Evolutionary conservation across 2,888 invertebrate genomes (phyloP).

Genomic region (Adelognathus sp.): DNA sequence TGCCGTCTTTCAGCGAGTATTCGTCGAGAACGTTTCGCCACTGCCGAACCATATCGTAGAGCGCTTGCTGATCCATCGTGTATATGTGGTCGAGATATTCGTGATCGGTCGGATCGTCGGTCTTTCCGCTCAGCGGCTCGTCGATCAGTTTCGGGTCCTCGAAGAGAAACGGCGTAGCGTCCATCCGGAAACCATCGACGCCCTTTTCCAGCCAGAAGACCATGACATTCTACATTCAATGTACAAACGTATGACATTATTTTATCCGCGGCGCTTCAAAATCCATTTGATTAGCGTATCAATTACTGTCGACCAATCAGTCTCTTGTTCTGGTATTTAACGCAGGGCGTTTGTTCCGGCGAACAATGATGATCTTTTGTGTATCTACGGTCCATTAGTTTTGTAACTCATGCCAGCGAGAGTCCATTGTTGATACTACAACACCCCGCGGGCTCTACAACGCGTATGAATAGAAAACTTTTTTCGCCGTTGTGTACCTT

Average conservation of each 20-base stretch:
- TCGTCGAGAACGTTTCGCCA: conserved; percentile 84
- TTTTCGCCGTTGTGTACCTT: conserved; percentile 81
- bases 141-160: conserved; percentile 81
- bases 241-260: neutral
- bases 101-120: conserved; percentile 82
- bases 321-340: too few species aligned
- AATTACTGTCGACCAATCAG: too few species aligned
- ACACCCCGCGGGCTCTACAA: neutral
- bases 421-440: neutral
- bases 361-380: too few species aligned
- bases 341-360: too few species aligned
- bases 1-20: conserved; percentile 67
- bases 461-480: neutral
- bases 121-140: conserved; percentile 82
- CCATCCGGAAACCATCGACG: conserved; percentile 89
- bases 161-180: conserved; percentile 84
- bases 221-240: conserved; percentile 82
- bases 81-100: conserved; percentile 83
- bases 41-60: conserved; percentile 83
- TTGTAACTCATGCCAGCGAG: neutral
- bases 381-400: too few species aligned
- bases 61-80: conserved; percentile 84
- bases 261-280: too few species aligned
- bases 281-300: too few species aligned
- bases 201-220: conserved; percentile 89